Conservation (phyloP, 2,888 invertebrate genomes). For the Liodrosophila aerea region DNA sequence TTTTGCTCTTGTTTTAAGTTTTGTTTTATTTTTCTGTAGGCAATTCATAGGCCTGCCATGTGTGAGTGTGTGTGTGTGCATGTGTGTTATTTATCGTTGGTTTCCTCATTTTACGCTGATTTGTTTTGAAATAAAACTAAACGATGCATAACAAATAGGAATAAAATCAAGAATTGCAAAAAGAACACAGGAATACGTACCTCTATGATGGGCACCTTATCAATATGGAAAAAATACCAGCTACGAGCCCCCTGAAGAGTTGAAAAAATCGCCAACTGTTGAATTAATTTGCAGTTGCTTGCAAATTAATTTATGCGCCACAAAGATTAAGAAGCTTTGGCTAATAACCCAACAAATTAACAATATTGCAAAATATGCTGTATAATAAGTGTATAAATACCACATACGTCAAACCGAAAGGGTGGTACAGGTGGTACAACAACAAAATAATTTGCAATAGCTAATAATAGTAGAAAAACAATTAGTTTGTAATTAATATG, state of each 20-base stretch:
- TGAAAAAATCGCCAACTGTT: constrained; percentile 27
- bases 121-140: constrained; percentile 76
- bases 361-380: neutral
- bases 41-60: constrained; percentile 36
- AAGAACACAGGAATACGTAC: no score
- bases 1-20: no score
- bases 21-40: constrained; percentile 39
- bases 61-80: constrained; percentile 3
- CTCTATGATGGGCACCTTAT: no score
- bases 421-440: neutral
- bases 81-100: constrained; percentile 62
- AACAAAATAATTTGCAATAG: constrained; percentile 12
- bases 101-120: constrained; percentile 72
- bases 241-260: constrained; percentile 39
- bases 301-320: constrained; percentile 31
- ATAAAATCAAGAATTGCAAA: constrained; percentile 36
- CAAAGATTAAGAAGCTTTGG: constrained; percentile 23
- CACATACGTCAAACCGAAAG: neutral
- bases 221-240: constrained; percentile 7
- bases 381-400: neutral
- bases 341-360: constrained; percentile 26
- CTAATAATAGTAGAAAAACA: neutral
- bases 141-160: constrained; percentile 55
- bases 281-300: constrained; percentile 33
- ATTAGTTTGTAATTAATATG: constrained; percentile 1